Evolutionary conservation across 2,113 vertebrate species (phyloP).

Genomic region (Noturus placidus): DNA sequence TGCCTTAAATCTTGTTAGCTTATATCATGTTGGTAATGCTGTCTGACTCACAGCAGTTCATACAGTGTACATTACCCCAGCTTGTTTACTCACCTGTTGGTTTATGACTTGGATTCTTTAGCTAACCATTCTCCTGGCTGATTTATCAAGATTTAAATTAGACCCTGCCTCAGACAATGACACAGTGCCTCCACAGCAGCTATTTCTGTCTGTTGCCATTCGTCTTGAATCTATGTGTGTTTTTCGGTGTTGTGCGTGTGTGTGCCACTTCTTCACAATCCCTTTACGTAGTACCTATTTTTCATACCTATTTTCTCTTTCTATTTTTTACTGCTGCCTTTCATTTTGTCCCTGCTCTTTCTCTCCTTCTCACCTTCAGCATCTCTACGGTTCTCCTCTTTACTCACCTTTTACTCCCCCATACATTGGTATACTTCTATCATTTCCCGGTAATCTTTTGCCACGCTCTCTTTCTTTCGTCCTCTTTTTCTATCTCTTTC

Average conservation of each 20-base stretch:
- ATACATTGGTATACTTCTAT: slow-evolving; percentile 6
- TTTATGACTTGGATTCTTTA: not conserved
- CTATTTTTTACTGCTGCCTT: slow-evolving; percentile 27
- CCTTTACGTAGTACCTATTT: slow-evolving; percentile 28
- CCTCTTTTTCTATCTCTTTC: slow-evolving; percentile 4
- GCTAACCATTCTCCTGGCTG: not conserved
- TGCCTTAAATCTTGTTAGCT: not conserved
- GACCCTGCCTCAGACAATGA: slow-evolving; percentile 46
- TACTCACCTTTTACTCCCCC: slow-evolving; percentile 34
- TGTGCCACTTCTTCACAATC: slow-evolving; percentile 53
- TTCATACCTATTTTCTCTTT: slow-evolving; percentile 14
- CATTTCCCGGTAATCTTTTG: not conserved
- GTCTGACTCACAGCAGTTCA: not conserved
- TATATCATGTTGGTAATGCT: not conserved
- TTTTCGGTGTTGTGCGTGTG: slow-evolving; percentile 44
- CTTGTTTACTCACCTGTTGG: not conserved
- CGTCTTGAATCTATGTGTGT: slow-evolving; percentile 59
- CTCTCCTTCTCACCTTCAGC: slow-evolving; percentile 54
- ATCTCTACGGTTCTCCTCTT: not conserved
- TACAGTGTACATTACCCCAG: not conserved
- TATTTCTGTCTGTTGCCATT: slow-evolving; percentile 62
- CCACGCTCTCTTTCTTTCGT: not conserved
- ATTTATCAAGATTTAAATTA: not conserved
- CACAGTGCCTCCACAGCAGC: slow-evolving; percentile 58
- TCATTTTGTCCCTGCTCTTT: slow-evolving; percentile 32